Evolutionary conservation across 2,888 invertebrate genomes (phyloP), one percentile per base, ranked within the genome.

Genomic region (Drosophila nigricruria): DNA sequence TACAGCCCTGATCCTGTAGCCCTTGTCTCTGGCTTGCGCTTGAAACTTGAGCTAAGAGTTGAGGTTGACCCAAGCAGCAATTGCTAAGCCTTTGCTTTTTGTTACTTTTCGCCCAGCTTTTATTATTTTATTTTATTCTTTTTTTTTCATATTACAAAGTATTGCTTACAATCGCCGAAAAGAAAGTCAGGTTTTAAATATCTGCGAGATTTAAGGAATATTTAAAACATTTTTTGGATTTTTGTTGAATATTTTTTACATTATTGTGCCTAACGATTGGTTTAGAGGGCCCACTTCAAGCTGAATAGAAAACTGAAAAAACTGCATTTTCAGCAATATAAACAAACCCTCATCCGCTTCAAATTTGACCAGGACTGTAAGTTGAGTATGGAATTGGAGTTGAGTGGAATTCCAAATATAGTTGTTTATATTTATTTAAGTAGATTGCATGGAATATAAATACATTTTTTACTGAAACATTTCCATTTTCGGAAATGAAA

Each of bases 51-150:
- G 74, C 70, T 74, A 70, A 73, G 70, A 77, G 83, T 77, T 83
- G 87, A 79, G 81, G 84, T 81, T 83, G 77, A 70, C 73, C 81
- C 83, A 77, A 72, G 60, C 73, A 71, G 61, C 76, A 80, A 75
- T 74, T 80, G 85, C 69, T 65, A 63, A 73, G 80, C 73, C 70
- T 66, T 67, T 36, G 61, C 65, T 58, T 47, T 73, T 64, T 72
- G 63, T 73, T 77, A 40, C 45, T 34, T 70, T 61, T 64, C 58
- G 47, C 43, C n/a, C 60, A 56, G 54, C 38, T 56, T 57, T 59
- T 65, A 16, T 18, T 25, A 16, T 53, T 32, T 42, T 47, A 38
- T 25, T 59, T 47, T 65, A 2, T 54, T 52, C 30, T 47, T 40
- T 25, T 59, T 47, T 65, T 2, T 54, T 52, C 30, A 65, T 42